These are phyloP conservation scores for Pleuronectes platessa DNA, from an alignment of 2,113 vertebrate species.

Conservation along the genomic window DNA sequence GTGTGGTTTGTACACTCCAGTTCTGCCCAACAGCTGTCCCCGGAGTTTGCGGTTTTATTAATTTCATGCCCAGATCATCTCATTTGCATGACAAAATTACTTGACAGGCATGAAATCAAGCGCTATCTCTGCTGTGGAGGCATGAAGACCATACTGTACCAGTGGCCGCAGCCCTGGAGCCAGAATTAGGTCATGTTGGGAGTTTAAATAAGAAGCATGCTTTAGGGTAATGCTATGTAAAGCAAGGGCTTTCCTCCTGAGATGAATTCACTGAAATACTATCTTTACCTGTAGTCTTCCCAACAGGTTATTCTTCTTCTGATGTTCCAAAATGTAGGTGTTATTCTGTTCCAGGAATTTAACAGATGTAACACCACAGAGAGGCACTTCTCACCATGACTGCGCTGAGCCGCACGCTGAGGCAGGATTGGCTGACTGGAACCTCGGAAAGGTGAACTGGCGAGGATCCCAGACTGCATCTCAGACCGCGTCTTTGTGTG, in stretches of 20 bases:
- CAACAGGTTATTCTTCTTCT: neutral
- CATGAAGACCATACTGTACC: conserved; percentile 15
- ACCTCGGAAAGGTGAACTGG: conserved; percentile 56
- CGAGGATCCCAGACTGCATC: conserved; percentile 47
- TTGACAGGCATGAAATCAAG: conserved; percentile 45
- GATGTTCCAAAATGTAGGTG: neutral
- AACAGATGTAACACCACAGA: conserved; percentile 50
- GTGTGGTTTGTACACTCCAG: neutral
- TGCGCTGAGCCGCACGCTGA: neutral
- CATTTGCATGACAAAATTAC: conserved; percentile 53
- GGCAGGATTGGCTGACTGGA: conserved; percentile 24
- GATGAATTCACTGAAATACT: neutral
- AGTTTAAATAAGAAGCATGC: neutral
- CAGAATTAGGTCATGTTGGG: conserved; percentile 2
- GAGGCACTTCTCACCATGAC: conserved; percentile 1
- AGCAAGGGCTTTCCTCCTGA: neutral
- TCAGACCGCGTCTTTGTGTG: conserved; percentile 4
- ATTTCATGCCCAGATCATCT: conserved; percentile 49
- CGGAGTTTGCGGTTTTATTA: conserved; percentile 18
- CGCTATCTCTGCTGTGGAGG: conserved; percentile 9
- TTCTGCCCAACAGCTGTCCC: conserved; percentile 25
- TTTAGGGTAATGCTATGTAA: too few relatives aligned
- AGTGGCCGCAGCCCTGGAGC: neutral
- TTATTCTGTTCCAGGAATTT: conserved; percentile 3
- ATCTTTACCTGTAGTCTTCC: neutral